Evolutionary conservation across 2,797 vertebrate species (phyloP).

Genomic region (Gallirallus australis): DNA sequence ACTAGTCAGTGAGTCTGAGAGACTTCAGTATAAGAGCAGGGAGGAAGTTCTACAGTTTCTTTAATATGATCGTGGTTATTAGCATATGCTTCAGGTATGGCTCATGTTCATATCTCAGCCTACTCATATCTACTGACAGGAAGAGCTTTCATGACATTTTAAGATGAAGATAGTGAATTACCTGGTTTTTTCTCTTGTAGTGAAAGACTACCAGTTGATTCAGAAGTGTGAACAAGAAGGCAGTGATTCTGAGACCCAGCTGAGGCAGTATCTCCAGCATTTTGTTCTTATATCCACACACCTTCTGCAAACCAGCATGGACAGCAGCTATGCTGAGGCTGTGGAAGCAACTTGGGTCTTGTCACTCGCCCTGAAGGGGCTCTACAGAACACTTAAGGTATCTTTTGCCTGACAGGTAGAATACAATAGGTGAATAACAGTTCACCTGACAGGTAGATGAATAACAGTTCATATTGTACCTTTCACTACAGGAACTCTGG

Average conservation of each 20-base stretch:
- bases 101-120: neutral
- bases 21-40: neutral
- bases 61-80: neutral
- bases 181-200: slow-evolving; percentile 67
- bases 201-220: slow-evolving; percentile 95
- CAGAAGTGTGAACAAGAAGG: slow-evolving; percentile 82
- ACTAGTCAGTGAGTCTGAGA: neutral
- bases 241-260: slow-evolving; percentile 73
- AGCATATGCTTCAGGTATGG: neutral
- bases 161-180: neutral
- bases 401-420: neutral
- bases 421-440: neutral
- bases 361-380: slow-evolving; percentile 93
- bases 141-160: neutral
- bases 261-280: slow-evolving; percentile 89
- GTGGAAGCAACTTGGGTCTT: slow-evolving; percentile 97
- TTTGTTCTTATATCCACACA: slow-evolving; percentile 92
- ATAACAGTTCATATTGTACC: neutral
- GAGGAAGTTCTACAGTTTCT: neutral
- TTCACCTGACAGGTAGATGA: fast-evolving
- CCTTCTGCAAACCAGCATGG: slow-evolving; percentile 87
- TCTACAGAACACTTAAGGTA: slow-evolving; percentile 95
- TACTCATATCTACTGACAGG: neutral
- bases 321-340: slow-evolving; percentile 86
- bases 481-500: neutral